Base-by-base conservation (phyloP, 2,113 vertebrate genomes). In the Nesoenas mayeri region DNA sequence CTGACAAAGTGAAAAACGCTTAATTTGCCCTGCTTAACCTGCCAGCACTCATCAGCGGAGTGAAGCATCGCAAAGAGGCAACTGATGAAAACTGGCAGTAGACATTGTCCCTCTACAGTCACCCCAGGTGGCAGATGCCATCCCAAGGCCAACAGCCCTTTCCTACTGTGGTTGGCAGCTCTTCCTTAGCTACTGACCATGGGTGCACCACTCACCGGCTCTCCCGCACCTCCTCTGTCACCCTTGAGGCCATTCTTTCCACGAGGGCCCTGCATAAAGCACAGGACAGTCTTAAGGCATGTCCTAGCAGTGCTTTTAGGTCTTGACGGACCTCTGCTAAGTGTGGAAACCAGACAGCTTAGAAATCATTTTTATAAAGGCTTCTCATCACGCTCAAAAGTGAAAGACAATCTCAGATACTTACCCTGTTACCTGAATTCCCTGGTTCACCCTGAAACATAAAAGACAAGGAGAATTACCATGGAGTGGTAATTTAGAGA, bases 201-300 rank as follows among this genome's bases (percentile, higher is more conserved):
- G 1, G 4, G 12, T 16, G 78, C 57, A 31, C 12, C 13, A 96
- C 98, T 99, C 97, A 99, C 99, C 77, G 95, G 89, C 89, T 95
- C 97, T 87, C 99, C 99, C 0, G 50, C 4, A 12, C 97, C 97
- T 84, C 99, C 99, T 94, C 97, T 98, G 93, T 99, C 98, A 75
- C 99, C 99, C 93, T 98, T 99, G 54, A 81, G 51, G 50, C 99
- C 99, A 5, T 74, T 97, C 88, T 98, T 99, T 38, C 99, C 99
- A 29, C 98, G 98, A 64, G 98, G 98, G 71, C 99, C 99, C 99
- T 99, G 93, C 31, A 29, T 0, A 56, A 64, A 82, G 66, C 50
- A 97, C 47, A 77, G 54, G 3, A 79, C 15, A 57, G 0, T 40
- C 50, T 83, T n/a, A 87, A 12, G 10, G 53, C 10, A 3, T 17